Conservation (phyloP, 2,888 invertebrate species). For the Bugulina stolonifera region DNA sequence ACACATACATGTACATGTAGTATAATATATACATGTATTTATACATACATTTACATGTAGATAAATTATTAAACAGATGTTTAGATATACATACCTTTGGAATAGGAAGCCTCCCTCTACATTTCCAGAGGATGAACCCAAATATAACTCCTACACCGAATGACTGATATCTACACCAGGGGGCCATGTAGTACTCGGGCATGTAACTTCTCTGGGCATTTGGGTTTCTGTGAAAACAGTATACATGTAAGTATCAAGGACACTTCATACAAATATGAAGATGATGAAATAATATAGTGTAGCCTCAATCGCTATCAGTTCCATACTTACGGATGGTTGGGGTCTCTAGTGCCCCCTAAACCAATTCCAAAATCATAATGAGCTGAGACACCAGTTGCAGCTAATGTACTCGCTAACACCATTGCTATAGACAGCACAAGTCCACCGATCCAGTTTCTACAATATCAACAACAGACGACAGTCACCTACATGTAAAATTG, state of each 20-base stretch:
- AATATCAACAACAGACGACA: no score
- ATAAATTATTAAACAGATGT: no score
- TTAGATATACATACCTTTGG: neutral
- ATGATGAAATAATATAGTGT: no score
- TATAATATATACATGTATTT: no score
- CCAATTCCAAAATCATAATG: neutral
- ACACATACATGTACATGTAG: no score
- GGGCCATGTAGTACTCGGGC: neutral
- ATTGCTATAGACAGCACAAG: neutral
- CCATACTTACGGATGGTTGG: no score
- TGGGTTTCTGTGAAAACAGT: neutral
- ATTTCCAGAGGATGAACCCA: neutral
- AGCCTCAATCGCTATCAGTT: no score
- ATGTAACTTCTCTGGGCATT: neutral
- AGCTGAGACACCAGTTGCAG: neutral
- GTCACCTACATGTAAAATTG: no score
- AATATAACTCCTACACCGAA: constrained; percentile 3
- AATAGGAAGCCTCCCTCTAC: neutral
- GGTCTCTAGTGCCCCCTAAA: neutral
- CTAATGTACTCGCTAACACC: neutral
- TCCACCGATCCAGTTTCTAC: neutral
- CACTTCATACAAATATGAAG: neutral
- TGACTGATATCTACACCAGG: neutral
- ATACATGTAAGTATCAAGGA: no score
- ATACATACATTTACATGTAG: no score